Evolutionary conservation across 2,113 vertebrate species (phyloP).

Genomic region (Crotalus tigris): DNA sequence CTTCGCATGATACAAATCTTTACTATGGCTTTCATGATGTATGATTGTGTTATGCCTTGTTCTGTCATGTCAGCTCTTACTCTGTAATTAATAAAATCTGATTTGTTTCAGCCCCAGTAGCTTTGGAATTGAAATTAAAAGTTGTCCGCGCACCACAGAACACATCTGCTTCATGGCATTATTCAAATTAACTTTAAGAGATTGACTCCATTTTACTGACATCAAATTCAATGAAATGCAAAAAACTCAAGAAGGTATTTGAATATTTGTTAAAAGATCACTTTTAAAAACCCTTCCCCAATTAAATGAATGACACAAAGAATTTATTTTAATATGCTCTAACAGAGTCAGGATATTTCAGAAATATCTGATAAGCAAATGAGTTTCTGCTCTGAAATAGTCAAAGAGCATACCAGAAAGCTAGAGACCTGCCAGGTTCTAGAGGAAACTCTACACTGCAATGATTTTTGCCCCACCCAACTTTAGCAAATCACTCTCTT

Average conservation of each 20-base stretch:
- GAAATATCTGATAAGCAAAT: not conserved
- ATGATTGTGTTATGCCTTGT: conserved; percentile 47
- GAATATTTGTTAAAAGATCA: not conserved
- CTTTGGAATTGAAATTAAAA: conserved; percentile 45
- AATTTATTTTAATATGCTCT: conserved; percentile 26
- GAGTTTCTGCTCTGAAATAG: not conserved
- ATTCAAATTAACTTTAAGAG: conserved; percentile 64
- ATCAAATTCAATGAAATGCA: conserved; percentile 17
- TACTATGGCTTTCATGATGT: not conserved
- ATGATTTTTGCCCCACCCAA: no score
- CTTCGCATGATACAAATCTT: not conserved
- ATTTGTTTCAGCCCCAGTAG: conserved; percentile 50
- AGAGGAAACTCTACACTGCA: not conserved
- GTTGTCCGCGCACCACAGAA: conserved; percentile 62
- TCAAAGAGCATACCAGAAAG: not conserved
- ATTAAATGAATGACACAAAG: conserved; percentile 36
- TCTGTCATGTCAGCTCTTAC: conserved; percentile 5
- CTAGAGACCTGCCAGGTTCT: not conserved
- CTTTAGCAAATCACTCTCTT: not conserved
- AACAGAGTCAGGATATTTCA: conserved; percentile 33
- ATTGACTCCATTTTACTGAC: not conserved
- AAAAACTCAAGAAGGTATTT: conserved; percentile 20
- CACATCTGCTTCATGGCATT: conserved; percentile 75
- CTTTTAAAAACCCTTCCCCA: conserved; percentile 34
- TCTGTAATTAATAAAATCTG: conserved; percentile 49